These are phyloP conservation scores for Diogma glabrata DNA, from an alignment of 2,888 invertebrate genomes.

Conservation along the genomic window DNA sequence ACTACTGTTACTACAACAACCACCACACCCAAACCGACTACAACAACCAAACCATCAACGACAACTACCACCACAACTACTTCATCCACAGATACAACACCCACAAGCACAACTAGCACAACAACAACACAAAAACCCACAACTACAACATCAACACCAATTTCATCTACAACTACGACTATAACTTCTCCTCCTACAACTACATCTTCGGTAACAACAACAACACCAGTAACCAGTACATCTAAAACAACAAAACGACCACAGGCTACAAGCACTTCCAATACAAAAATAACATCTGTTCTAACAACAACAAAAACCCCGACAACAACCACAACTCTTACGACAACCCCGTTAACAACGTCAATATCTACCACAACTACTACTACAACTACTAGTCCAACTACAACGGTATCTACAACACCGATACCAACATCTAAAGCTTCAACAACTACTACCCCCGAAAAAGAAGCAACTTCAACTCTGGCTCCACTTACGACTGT, in stretches of 20 bases:
- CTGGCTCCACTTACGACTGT: not conserved
- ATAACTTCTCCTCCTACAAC: conserved; percentile 24
- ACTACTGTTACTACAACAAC: conserved; percentile 11
- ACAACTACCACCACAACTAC: conserved; percentile 13
- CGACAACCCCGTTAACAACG: conserved; percentile 24
- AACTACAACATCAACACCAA: conserved; percentile 11
- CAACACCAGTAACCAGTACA: conserved; percentile 22
- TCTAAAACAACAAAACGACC: conserved; percentile 18
- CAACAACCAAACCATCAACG: conserved; percentile 25
- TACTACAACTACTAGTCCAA: not conserved
- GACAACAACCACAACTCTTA: conserved; percentile 21
- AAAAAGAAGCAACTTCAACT: not conserved
- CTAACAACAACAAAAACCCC: conserved; percentile 10
- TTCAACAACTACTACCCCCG: too few relatives aligned
- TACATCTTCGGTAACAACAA: conserved; percentile 16
- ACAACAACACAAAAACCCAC: conserved; percentile 7
- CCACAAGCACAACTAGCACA: not conserved
- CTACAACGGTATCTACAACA: not conserved
- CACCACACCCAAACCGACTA: conserved; percentile 16
- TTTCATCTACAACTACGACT: conserved; percentile 10
- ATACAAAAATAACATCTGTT: conserved; percentile 13
- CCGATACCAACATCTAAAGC: not conserved
- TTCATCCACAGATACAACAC: conserved; percentile 16
- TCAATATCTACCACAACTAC: conserved; percentile 14
- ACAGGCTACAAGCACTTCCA: conserved; percentile 21